These are phyloP conservation scores for Phylloscopus whistleri DNA, from an alignment of 2,113 vertebrate genomes.

Conservation along the genomic window DNA sequence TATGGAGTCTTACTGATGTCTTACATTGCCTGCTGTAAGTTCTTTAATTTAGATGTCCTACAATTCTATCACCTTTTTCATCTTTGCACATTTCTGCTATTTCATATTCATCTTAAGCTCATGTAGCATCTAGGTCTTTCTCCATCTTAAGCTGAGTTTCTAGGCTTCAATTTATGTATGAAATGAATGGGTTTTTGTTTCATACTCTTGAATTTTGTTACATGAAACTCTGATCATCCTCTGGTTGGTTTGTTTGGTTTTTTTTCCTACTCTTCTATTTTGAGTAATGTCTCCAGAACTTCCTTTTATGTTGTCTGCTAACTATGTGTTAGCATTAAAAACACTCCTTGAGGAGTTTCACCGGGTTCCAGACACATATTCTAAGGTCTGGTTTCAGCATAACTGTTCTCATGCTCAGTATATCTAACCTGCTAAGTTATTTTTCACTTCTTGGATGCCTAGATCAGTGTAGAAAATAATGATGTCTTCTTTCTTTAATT, in stretches of 20 bases:
- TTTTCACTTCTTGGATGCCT: neutral
- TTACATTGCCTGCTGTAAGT: neutral
- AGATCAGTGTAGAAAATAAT: neutral
- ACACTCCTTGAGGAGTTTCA: neutral
- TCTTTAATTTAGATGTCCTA: neutral
- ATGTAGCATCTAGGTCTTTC: neutral
- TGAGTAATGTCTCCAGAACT: neutral
- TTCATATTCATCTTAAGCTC: neutral
- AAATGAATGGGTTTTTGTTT: neutral
- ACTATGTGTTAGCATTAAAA: neutral
- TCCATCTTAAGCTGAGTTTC: neutral
- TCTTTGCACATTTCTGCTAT: neutral
- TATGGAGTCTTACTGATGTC: neutral
- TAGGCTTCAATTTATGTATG: neutral
- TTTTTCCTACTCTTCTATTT: neutral
- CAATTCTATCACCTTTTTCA: neutral
- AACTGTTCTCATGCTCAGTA: neutral
- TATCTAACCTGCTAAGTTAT: neutral
- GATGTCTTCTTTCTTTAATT: slow-evolving; percentile 34
- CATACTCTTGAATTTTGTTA: neutral
- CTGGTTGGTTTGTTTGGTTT: neutral
- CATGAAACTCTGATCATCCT: neutral
- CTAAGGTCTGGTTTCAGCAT: neutral
- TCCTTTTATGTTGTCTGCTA: neutral
- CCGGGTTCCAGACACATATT: neutral